Evolutionary conservation across 2,888 invertebrate species (phyloP).

Genomic region (Andrena bicolor): DNA sequence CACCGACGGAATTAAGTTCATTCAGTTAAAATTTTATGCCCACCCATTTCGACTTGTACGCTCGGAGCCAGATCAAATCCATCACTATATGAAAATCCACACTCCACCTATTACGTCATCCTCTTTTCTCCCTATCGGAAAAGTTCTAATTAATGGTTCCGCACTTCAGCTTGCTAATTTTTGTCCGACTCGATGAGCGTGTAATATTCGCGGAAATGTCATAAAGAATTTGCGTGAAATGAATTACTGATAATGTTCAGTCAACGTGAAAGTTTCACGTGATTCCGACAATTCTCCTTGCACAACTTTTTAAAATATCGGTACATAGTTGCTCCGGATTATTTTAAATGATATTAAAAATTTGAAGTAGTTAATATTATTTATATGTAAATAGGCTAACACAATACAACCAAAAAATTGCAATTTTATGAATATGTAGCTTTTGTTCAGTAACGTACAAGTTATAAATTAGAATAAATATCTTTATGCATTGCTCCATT

Average conservation of each 20-base stretch:
- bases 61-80: background rate
- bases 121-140: slow-evolving; percentile 25
- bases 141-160: slow-evolving; percentile 55
- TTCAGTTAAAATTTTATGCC: too few species aligned
- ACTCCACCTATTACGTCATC: slow-evolving; percentile 21
- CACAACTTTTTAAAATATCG: background rate
- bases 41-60: background rate
- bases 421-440: too few species aligned
- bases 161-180: slow-evolving; percentile 23
- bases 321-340: background rate
- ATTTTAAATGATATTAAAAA: background rate
- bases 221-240: background rate
- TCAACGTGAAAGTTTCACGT: background rate
- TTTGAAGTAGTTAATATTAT: too few species aligned
- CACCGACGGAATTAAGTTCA: too few species aligned
- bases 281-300: background rate
- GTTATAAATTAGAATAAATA: too few species aligned
- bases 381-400: too few species aligned
- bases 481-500: too few species aligned
- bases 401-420: too few species aligned
- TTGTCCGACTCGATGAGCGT: slow-evolving; percentile 10
- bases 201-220: slow-evolving; percentile 12
- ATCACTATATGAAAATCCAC: slow-evolving; percentile 25
- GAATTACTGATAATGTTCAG: background rate
- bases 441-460: too few species aligned